A percentile compares a stretch with the other conserved stretches of the same genome.
Evolutionary conservation across 2,888 invertebrate genomes (phyloP).

Genomic region (Pterobdella sp.): DNA sequence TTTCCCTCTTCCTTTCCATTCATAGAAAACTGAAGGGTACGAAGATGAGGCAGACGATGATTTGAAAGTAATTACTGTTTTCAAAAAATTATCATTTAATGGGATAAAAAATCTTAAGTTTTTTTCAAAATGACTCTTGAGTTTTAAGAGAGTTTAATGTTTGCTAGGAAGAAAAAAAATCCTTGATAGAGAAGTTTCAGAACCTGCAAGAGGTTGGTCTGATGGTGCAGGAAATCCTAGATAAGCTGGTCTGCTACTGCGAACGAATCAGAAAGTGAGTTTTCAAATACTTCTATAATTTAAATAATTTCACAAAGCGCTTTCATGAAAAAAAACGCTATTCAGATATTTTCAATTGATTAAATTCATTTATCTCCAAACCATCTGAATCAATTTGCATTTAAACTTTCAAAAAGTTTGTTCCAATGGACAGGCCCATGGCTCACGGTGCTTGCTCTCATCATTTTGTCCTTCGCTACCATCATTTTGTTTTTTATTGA

Average conservation of each 20-base stretch:
- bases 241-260: slow-evolving; percentile 79
- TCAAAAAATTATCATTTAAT: too few relatives aligned
- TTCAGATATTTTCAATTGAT: too few relatives aligned
- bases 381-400: not conserved
- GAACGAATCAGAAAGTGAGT: slow-evolving; percentile 88
- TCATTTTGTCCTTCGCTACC: slow-evolving; percentile 65
- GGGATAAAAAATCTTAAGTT: too few relatives aligned
- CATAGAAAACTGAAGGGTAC: too few relatives aligned
- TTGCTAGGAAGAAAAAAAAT: slow-evolving; percentile 88
- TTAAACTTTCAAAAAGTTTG: slow-evolving; percentile 59
- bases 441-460: slow-evolving; percentile 81
- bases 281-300: not conserved
- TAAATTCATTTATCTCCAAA: not conserved
- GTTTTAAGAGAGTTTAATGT: too few relatives aligned
- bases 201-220: slow-evolving; percentile 94
- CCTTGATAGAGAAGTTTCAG: slow-evolving; percentile 81
- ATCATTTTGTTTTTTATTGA: slow-evolving; percentile 80
- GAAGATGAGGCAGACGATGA: too few relatives aligned
- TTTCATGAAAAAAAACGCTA: too few relatives aligned
- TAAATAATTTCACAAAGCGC: too few relatives aligned
- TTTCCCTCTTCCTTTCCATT: too few relatives aligned
- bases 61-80: too few relatives aligned
- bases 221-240: slow-evolving; percentile 89
- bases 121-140: too few relatives aligned
- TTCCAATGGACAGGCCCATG: slow-evolving; percentile 95